Evolutionary conservation across 2,888 invertebrate species (phyloP).

Genomic region (Oscheius onirici): DNA sequence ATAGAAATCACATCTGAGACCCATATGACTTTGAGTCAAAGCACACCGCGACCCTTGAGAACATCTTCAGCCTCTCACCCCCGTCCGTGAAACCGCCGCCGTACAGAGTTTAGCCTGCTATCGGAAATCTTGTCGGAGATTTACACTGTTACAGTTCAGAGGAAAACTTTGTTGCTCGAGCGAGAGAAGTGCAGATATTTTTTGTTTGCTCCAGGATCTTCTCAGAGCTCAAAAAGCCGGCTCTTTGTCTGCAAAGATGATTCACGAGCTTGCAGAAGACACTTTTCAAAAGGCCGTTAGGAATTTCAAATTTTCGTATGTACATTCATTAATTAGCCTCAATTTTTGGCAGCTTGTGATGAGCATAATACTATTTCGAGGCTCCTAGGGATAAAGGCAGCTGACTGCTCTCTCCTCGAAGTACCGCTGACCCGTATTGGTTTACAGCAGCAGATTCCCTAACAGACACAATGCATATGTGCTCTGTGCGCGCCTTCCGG

Average conservation of each 20-base stretch:
- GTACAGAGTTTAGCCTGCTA: not conserved
- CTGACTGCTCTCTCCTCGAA: slow-evolving; percentile 29
- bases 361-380: slow-evolving; percentile 11
- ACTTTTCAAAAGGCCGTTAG: no score
- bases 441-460: slow-evolving; percentile 26
- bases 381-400: slow-evolving; percentile 15
- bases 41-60: no score
- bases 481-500: slow-evolving; percentile 19
- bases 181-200: not conserved
- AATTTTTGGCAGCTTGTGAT: no score
- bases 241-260: no score
- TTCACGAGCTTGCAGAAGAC: no score
- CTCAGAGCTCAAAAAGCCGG: not conserved
- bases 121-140: not conserved
- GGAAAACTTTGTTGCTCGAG: not conserved
- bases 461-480: slow-evolving; percentile 25
- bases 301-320: no score
- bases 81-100: not conserved
- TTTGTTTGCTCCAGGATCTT: slow-evolving; percentile 5
- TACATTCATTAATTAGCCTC: no score
- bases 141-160: slow-evolving; percentile 1
- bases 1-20: no score
- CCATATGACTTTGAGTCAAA: no score
- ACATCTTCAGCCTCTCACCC: no score
- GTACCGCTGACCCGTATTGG: slow-evolving; percentile 33